Evolutionary conservation across 2,797 vertebrate species (phyloP).

Genomic region (Rousettus madagascariensis): DNA sequence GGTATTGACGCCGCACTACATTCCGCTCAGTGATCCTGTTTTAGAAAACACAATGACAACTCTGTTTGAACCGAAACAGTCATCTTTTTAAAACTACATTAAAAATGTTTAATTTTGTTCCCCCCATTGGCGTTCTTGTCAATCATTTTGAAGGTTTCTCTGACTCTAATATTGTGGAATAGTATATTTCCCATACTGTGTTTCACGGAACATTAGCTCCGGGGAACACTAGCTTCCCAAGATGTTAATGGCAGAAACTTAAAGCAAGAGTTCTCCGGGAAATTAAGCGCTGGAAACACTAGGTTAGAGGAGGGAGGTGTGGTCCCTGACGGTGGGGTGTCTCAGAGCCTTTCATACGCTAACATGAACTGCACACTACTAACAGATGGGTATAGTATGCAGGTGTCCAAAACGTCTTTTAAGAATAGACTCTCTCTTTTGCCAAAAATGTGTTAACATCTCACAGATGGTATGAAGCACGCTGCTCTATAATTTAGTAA

Average conservation of each 20-base stretch:
- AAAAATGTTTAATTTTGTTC: background rate
- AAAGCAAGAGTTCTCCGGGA: background rate
- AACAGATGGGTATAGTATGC: background rate
- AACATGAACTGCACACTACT: background rate
- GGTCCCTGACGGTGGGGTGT: background rate
- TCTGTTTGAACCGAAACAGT: background rate
- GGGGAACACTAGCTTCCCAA: background rate
- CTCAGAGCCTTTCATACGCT: background rate
- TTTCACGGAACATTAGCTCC: background rate
- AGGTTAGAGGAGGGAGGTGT: background rate
- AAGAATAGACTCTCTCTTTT: slow-evolving; percentile 9
- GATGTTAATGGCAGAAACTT: background rate
- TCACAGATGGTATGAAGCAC: background rate
- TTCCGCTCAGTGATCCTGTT: slow-evolving; percentile 3
- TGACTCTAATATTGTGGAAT: background rate
- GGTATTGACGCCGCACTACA: background rate
- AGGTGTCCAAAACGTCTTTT: background rate
- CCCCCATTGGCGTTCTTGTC: background rate
- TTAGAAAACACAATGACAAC: slow-evolving; percentile 49
- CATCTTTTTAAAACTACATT: background rate
- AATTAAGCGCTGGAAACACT: background rate
- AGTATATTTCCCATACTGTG: background rate
- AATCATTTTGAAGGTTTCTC: background rate
- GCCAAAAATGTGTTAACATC: slow-evolving; percentile 7
- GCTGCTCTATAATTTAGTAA: background rate